Conservation (phyloP, 2,797 vertebrate genomes). For the Chelonia mydas region DNA sequence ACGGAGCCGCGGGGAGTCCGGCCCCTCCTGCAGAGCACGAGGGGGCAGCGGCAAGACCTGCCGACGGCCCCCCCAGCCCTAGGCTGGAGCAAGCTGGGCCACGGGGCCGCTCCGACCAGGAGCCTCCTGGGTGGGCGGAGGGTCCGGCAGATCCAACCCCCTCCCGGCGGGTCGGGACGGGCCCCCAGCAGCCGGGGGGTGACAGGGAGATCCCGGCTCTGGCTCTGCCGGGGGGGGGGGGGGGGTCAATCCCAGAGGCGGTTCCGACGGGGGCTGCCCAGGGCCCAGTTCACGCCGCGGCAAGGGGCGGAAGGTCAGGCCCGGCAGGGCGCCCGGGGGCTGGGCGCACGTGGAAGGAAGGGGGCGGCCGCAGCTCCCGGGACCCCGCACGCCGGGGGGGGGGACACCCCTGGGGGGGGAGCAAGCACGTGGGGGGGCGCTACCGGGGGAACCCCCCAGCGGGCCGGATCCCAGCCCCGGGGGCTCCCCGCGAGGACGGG, state of each 20-base stretch:
- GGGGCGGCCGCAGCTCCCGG: background rate
- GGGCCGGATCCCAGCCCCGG: too few species aligned
- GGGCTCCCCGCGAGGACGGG: background rate
- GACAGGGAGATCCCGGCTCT: too few species aligned
- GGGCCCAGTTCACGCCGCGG: background rate
- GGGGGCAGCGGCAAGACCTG: background rate
- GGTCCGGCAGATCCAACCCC: background rate
- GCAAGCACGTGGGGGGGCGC: too few species aligned
- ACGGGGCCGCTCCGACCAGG: background rate
- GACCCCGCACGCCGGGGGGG: too few species aligned
- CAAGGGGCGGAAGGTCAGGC: too few species aligned
- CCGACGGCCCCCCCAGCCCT: background rate
- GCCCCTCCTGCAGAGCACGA: fast-evolving
- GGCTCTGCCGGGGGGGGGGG: too few species aligned
- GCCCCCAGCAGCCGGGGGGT: too few species aligned
- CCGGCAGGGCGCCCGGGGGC: background rate
- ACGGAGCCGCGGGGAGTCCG: background rate
- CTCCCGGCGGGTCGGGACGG: background rate
- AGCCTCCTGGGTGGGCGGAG: too few species aligned
- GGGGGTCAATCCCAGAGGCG: too few species aligned
- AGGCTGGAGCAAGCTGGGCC: too few species aligned
- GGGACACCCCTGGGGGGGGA: too few species aligned
- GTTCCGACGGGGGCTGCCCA: background rate
- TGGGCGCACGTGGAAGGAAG: background rate
- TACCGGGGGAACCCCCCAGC: background rate